Conservation (phyloP, 2,797 vertebrate species). For the Tragopan temminckii region DNA sequence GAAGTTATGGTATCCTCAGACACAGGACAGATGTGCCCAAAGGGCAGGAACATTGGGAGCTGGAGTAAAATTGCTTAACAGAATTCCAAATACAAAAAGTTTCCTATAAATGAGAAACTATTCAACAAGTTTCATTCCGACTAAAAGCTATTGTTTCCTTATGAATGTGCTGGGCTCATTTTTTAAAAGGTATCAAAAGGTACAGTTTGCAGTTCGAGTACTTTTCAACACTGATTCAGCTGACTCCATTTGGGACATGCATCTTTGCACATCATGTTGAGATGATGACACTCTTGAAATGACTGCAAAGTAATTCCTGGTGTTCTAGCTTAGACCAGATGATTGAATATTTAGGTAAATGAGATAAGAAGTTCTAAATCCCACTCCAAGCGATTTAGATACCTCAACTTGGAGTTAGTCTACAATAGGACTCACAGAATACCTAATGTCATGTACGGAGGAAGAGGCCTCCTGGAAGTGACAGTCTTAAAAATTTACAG, state of each 20-base stretch:
- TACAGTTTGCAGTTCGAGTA: background rate
- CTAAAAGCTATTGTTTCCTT: slow-evolving; percentile 12
- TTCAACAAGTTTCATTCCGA: background rate
- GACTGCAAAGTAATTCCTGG: background rate
- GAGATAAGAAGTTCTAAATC: background rate
- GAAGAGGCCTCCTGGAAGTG: background rate
- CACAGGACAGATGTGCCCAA: slow-evolving; percentile 9
- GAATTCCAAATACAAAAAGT: slow-evolving; percentile 47
- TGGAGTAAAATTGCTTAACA: slow-evolving; percentile 26
- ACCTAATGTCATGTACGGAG: background rate
- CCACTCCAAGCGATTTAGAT: background rate
- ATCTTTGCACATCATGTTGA: background rate
- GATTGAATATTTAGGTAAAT: background rate
- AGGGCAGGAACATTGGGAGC: slow-evolving; percentile 30
- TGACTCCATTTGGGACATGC: background rate
- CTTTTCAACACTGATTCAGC: background rate
- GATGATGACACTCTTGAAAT: background rate
- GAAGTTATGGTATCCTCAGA: slow-evolving; percentile 51
- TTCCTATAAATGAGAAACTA: slow-evolving; percentile 25
- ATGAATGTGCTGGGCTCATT: background rate
- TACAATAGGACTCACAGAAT: background rate
- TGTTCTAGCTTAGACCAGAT: background rate
- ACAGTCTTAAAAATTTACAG: background rate
- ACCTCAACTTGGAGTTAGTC: background rate
- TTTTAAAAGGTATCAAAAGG: slow-evolving; percentile 10